These are phyloP conservation scores for Octodonta nipae DNA, from an alignment of 2,888 invertebrate genomes.

Conservation along the genomic window DNA sequence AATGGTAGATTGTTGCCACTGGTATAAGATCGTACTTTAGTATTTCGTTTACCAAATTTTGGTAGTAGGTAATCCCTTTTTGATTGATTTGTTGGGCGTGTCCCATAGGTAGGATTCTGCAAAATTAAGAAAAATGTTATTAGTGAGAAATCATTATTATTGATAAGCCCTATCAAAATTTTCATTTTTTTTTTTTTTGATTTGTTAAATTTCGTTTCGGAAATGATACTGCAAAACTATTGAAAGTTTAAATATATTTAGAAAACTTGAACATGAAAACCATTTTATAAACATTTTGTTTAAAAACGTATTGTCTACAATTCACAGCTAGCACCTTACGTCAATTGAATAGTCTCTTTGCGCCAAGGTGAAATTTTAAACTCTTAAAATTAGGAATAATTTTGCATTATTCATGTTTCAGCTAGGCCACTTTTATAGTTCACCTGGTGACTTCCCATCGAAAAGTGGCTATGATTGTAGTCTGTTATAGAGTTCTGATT, in stretches of 20 bases:
- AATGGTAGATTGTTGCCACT: slow-evolving; percentile 49
- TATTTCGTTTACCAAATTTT: slow-evolving; percentile 57
- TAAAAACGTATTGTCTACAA: too few relatives aligned
- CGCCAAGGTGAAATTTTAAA: too few relatives aligned
- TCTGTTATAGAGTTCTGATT: too few relatives aligned
- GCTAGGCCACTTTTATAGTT: too few relatives aligned
- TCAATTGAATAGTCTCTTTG: too few relatives aligned
- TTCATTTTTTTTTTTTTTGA: background rate
- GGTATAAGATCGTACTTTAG: slow-evolving; percentile 44
- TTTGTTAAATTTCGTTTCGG: background rate
- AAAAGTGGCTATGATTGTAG: too few relatives aligned
- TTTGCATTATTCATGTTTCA: too few relatives aligned
- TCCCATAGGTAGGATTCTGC: slow-evolving; percentile 56
- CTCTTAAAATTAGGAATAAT: too few relatives aligned
- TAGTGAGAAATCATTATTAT: background rate
- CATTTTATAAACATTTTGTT: too few relatives aligned
- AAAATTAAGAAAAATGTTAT: background rate
- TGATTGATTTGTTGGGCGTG: slow-evolving; percentile 51
- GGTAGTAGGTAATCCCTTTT: slow-evolving; percentile 62
- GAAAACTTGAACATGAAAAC: too few relatives aligned
- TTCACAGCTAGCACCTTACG: too few relatives aligned
- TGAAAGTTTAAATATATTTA: background rate
- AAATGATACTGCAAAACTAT: background rate
- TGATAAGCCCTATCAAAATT: background rate
- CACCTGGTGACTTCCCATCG: too few relatives aligned